Conservation (phyloP, 2,888 invertebrate species). For the Drosophila macrospina region DNA sequence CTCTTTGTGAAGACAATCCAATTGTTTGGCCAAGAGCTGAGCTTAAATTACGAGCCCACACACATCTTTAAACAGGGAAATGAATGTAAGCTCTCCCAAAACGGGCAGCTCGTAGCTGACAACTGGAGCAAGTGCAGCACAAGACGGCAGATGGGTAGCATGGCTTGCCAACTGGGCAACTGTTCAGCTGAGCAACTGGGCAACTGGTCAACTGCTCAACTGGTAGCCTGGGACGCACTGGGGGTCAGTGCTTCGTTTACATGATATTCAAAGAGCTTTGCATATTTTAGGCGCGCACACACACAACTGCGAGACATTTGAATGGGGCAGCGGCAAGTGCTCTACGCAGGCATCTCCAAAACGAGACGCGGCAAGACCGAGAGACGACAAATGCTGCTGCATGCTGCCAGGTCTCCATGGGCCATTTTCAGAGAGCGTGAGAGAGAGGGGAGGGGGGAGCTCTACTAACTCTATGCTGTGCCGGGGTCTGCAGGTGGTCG, state of each 20-base stretch:
- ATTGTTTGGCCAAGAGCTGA: constrained; percentile 21
- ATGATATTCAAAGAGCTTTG: constrained; percentile 76
- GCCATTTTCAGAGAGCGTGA: too few relatives aligned
- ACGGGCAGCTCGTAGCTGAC: constrained; percentile 39
- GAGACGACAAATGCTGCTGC: constrained; percentile 19
- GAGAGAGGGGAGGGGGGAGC: too few relatives aligned
- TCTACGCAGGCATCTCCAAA: constrained; percentile 52
- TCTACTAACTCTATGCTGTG: neutral
- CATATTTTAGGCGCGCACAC: constrained; percentile 71
- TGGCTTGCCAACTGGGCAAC: constrained; percentile 2
- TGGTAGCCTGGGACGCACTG: constrained; percentile 43
- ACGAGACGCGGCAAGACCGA: neutral
- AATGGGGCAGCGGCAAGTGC: constrained; percentile 72
- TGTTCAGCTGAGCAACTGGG: constrained; percentile 9
- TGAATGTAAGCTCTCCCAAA: constrained; percentile 27
- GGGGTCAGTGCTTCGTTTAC: constrained; percentile 76
- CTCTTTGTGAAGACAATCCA: constrained; percentile 1
- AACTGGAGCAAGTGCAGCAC: constrained; percentile 66
- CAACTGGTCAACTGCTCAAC: neutral
- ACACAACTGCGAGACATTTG: constrained; percentile 66
- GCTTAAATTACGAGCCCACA: constrained; percentile 65
- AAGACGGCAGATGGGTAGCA: constrained; percentile 24
- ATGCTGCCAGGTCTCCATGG: constrained; percentile 2
- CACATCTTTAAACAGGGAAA: constrained; percentile 9
- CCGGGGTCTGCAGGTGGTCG: constrained; percentile 72